Conservation (phyloP, 2,797 vertebrate genomes). For the Poeciliopsis presidionis region DNA sequence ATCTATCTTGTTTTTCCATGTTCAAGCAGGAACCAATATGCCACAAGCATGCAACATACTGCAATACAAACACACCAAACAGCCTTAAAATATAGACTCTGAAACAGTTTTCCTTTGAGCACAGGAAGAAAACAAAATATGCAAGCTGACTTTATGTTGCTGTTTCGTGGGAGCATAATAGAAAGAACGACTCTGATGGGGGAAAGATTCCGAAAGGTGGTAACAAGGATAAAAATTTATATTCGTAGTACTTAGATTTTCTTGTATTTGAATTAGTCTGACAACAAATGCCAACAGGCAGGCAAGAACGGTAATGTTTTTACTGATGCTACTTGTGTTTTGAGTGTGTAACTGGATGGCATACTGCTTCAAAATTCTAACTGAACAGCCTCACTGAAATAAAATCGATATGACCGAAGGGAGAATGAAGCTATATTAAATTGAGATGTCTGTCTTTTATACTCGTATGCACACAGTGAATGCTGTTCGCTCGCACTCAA, state of each 20-base stretch:
- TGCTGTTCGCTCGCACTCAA: neutral
- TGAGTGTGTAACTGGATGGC: slow-evolving; percentile 35
- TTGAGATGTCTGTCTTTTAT: slow-evolving; percentile 44
- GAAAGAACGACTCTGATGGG: slow-evolving; percentile 36
- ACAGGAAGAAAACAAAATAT: slow-evolving; percentile 31
- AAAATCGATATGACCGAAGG: slow-evolving; percentile 61
- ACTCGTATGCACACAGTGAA: slow-evolving; percentile 17
- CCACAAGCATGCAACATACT: slow-evolving; percentile 21
- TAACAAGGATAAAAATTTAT: slow-evolving; percentile 24
- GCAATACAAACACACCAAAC: slow-evolving; percentile 10
- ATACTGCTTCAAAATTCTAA: slow-evolving; percentile 46
- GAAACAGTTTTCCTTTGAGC: slow-evolving; percentile 24
- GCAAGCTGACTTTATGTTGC: slow-evolving; percentile 30
- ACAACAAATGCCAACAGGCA: slow-evolving; percentile 39
- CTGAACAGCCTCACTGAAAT: slow-evolving; percentile 38
- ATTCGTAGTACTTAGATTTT: slow-evolving; percentile 38
- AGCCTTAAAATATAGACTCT: slow-evolving; percentile 14
- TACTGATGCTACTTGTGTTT: slow-evolving; percentile 52
- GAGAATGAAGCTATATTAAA: slow-evolving; percentile 47
- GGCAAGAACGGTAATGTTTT: slow-evolving; percentile 53
- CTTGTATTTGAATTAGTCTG: slow-evolving; percentile 47
- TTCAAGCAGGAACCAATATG: slow-evolving; percentile 47
- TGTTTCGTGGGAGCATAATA: slow-evolving; percentile 14
- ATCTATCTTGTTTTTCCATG: slow-evolving; percentile 44
- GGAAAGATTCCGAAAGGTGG: slow-evolving; percentile 13